Percentiles rank a stretch among this genome's conserved stretches.
Conservation (phyloP, 2,113 vertebrate species). For the Oncorhynchus nerka region DNA sequence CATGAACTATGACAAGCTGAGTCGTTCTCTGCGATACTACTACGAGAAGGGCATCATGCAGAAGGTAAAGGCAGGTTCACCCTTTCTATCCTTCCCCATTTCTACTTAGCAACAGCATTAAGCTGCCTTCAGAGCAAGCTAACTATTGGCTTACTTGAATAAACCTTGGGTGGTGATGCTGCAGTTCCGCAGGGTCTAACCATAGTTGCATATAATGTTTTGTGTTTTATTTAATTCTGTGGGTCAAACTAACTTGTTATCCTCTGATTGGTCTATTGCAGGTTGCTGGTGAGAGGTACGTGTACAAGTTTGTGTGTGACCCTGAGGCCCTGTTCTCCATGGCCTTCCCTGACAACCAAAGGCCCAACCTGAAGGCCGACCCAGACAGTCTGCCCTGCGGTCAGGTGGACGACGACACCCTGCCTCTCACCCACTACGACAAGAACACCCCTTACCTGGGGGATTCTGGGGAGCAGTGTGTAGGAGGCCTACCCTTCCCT, state of each 20-base stretch:
- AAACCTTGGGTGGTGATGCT: background rate
- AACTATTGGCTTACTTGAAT: background rate
- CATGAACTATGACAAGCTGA: slow-evolving; percentile 98
- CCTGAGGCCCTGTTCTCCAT: slow-evolving; percentile 95
- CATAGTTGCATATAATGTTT: background rate
- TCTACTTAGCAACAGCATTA: background rate
- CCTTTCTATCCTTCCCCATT: slow-evolving; percentile 19
- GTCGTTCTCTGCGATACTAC: slow-evolving; percentile 96
- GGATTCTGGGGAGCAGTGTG: slow-evolving; percentile 84
- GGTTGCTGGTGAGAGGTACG: slow-evolving; percentile 94
- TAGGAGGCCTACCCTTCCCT: slow-evolving; percentile 64
- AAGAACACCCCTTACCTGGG: slow-evolving; percentile 82
- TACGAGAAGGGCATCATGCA: slow-evolving; percentile 99
- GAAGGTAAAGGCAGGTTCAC: slow-evolving; percentile 80
- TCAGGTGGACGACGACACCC: slow-evolving; percentile 82
- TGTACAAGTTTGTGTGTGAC: slow-evolving; percentile 97
- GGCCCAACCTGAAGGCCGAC: slow-evolving; percentile 90
- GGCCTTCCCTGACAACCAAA: slow-evolving; percentile 96
- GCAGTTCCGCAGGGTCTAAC: background rate
- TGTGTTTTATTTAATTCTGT: background rate
- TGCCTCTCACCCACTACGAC: slow-evolving; percentile 91
- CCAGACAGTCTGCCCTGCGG: slow-evolving; percentile 69
- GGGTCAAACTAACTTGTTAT: background rate
- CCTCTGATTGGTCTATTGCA: slow-evolving; percentile 40
- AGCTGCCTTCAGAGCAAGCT: no score